A percentile compares a stretch with the other conserved stretches of the same genome.
phyloP scores from a whole-genome alignment of 1,140 invertebrate genomes.

The Aleiodes sp. region DNA sequence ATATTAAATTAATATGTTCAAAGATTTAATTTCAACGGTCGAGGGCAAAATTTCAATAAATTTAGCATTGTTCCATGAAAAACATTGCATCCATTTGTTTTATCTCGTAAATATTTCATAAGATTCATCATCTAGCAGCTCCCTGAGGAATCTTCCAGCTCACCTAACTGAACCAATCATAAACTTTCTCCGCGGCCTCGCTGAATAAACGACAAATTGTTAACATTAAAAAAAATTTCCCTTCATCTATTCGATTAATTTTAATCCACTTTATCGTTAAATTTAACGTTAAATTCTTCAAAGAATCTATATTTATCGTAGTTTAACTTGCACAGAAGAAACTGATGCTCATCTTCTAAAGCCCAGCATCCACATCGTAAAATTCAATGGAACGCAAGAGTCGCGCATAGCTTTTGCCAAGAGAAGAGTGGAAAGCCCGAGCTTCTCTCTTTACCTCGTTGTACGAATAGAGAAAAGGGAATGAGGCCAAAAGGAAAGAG shows the following conservation, averaged over 20 bases:
- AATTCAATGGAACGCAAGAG: conserved; percentile 33
- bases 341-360: conserved; percentile 17
- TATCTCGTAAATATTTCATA: too few relatives aligned
- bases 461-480: neutral
- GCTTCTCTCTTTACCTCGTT: neutral
- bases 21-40: too few relatives aligned
- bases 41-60: too few relatives aligned
- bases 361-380: conserved; percentile 32
- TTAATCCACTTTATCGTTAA: conserved; percentile 13
- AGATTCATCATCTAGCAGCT: too few relatives aligned
- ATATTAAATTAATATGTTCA: too few relatives aligned
- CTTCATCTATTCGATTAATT: conserved; percentile 9
- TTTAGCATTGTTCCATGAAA: too few relatives aligned
- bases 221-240: neutral
- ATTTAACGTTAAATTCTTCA: conserved; percentile 28
- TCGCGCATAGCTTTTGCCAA: neutral
- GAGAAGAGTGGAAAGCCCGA: conserved; percentile 9
- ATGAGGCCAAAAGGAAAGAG: conserved; percentile 6
- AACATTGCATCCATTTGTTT: too few relatives aligned
- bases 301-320: conserved; percentile 32
- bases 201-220: neutral
- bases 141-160: too few relatives aligned
- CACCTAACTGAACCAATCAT: too few relatives aligned
- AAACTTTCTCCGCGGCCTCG: too few relatives aligned
- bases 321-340: neutral